Conservation (phyloP, 1,140 invertebrate species). For the Calycopis cecrops region DNA sequence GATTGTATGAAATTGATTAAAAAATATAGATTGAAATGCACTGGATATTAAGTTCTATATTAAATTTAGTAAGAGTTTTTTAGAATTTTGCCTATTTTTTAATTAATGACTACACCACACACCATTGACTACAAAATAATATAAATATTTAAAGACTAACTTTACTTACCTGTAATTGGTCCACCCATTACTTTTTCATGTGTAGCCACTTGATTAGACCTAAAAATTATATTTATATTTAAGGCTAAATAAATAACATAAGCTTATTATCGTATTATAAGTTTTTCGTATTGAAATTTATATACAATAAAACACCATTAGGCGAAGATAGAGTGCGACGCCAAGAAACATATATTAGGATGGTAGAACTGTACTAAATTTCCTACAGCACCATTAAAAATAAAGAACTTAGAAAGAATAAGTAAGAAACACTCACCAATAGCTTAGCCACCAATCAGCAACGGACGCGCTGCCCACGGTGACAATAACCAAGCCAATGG, state of each 20-base stretch:
- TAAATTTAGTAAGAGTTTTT: too few species aligned
- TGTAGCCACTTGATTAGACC: constrained; percentile 74
- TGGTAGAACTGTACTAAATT: too few species aligned
- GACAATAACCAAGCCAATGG: constrained; percentile 63
- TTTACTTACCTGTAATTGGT: constrained; percentile 36
- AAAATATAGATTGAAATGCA: not conserved
- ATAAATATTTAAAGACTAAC: not conserved
- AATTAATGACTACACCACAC: not conserved
- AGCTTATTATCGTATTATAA: too few species aligned
- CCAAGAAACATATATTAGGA: too few species aligned
- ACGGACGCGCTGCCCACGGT: constrained; percentile 73
- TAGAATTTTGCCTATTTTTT: too few species aligned
- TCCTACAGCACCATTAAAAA: too few species aligned
- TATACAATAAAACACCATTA: too few species aligned
- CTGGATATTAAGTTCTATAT: too few species aligned
- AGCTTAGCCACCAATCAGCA: constrained; percentile 84
- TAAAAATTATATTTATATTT: constrained; percentile 35
- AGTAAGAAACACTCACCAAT: constrained; percentile 72
- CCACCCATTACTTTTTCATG: constrained; percentile 43
- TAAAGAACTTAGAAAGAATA: too few species aligned
- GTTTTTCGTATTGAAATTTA: too few species aligned
- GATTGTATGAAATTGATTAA: not conserved
- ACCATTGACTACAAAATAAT: not conserved
- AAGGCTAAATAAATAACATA: too few species aligned
- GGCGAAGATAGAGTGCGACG: not conserved